Conservation (phyloP, 2,113 vertebrate genomes). For the Petromus typicus region DNA sequence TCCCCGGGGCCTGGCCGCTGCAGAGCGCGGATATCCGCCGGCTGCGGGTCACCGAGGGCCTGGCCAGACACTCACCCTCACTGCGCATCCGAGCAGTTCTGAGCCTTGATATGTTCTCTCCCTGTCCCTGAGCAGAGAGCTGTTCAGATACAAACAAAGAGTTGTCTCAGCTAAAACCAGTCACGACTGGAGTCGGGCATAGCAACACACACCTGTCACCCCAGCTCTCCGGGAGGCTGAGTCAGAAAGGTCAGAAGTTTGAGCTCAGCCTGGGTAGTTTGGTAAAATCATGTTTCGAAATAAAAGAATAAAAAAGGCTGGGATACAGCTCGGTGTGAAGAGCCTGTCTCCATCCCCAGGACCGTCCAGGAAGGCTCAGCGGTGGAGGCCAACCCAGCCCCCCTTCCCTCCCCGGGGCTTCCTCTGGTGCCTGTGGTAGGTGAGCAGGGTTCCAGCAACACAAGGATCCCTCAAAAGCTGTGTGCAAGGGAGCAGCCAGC, state of each 20-base stretch:
- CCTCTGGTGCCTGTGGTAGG: not conserved
- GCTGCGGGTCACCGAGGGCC: not conserved
- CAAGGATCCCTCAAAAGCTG: not conserved
- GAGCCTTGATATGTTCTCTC: not conserved
- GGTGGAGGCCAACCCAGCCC: not conserved
- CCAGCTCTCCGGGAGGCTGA: not conserved
- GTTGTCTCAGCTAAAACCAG: not conserved
- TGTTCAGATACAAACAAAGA: not conserved
- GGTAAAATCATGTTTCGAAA: not conserved
- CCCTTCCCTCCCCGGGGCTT: not conserved
- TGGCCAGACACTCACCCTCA: constrained; percentile 1
- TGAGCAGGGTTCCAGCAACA: too few species aligned
- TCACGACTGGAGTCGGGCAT: not conserved
- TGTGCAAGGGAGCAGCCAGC: too few species aligned
- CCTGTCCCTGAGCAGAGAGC: not conserved
- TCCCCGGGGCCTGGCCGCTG: not conserved
- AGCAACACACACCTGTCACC: not conserved
- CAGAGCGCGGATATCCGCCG: not conserved
- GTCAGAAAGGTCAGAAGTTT: not conserved
- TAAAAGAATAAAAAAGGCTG: not conserved
- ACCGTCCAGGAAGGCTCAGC: not conserved
- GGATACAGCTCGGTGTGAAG: not conserved
- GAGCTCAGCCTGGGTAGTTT: not conserved
- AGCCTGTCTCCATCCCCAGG: not conserved
- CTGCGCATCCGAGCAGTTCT: constrained; percentile 8